Conservation (phyloP, 2,113 vertebrate species). For the Cercopithecus mona region DNA sequence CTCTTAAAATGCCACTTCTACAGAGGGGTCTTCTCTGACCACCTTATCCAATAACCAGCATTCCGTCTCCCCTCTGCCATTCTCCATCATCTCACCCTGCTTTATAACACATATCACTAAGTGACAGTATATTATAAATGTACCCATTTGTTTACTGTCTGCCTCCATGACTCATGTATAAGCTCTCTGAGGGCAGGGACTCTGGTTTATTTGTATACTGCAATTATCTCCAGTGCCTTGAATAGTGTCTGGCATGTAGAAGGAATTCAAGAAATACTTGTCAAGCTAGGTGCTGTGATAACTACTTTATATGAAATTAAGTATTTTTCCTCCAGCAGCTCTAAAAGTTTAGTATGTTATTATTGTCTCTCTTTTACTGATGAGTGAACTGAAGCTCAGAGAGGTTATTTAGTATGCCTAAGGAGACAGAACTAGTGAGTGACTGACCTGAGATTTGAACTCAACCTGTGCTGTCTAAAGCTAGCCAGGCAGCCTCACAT, state of each 20-base stretch:
- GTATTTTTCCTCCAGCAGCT: neutral
- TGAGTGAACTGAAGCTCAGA: neutral
- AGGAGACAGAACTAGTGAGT: neutral
- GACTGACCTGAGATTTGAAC: neutral
- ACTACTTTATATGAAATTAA: neutral
- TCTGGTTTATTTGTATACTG: neutral
- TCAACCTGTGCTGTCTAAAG: neutral
- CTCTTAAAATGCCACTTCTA: neutral
- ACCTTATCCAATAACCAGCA: neutral
- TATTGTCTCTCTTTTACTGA: neutral
- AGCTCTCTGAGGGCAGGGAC: neutral
- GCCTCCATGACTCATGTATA: neutral
- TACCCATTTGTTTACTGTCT: neutral
- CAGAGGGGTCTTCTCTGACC: neutral
- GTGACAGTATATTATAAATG: neutral
- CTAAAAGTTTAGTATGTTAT: neutral
- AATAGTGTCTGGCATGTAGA: neutral
- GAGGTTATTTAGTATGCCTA: neutral
- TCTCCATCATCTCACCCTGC: neutral
- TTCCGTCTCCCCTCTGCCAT: neutral
- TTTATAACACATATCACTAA: neutral
- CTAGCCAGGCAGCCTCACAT: neutral
- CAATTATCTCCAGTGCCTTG: neutral
- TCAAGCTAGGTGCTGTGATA: neutral
- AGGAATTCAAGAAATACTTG: neutral